Base-by-base conservation (phyloP, 2,797 vertebrate species). In the Scolopax bukidnonensis region DNA sequence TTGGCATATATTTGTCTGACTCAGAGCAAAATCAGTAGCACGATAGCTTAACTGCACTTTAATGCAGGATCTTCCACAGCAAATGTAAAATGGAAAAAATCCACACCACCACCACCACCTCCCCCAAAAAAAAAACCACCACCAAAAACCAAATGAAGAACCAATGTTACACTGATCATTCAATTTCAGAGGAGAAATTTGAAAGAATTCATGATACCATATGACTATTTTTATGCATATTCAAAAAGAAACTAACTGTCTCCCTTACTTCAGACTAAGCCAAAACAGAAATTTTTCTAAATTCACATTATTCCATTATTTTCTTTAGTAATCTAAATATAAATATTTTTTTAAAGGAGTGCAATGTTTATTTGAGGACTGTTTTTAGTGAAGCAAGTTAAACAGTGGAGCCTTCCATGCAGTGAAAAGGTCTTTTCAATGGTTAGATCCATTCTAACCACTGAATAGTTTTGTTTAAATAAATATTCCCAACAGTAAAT, bases 351-450 rank as follows among this genome's bases (percentile, higher is more conserved):
- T 71, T 21, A 21, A 10, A 88, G 69, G 40, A n/a, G 1, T 4
- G 0, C 11, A 45, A 67, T 68, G 1, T 51, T 87, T 87, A 59
- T 56, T 67, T 87, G 7, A 87, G 36, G 10, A 12, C 9, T 23
- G 8, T 50, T 91, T 85, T 80, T 77, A 80, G 30, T 76, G 47
- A 93, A 77, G 32, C 61, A 87, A 86, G 23, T 75, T 60, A 80
- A 85, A 71, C 20, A 57, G 70, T 73, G 33, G 59, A 93, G 48
- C 7, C 28, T 69, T 48, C 16, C 11, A 53, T 56, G 43, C 3
- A 50, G 5, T 77, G 19, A 48, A 67, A 54, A 65, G 27, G 7
- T 59, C 13, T 59, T 90, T 56, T 71, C 27, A 36, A 47, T 40
- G 3, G 3, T 60, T 84, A 54, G 19, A 38, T 85, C n/a, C 7